Evolutionary conservation across 2,113 vertebrate genomes (phyloP).

Genomic region (Capra hircus): DNA sequence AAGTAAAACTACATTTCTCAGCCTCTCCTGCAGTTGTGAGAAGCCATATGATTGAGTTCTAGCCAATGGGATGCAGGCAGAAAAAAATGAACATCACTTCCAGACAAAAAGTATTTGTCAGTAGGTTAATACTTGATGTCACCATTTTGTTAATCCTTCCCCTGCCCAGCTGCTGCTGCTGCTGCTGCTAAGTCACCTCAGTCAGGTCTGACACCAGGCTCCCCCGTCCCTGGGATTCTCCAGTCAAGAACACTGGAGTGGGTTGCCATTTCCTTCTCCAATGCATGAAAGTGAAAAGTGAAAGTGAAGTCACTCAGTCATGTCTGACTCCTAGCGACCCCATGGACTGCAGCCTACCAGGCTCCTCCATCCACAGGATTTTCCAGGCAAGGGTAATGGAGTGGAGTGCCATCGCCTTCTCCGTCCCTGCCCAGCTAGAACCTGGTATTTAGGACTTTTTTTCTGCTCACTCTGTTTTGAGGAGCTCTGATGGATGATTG

Average conservation of each 20-base stretch:
- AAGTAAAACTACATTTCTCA: background rate
- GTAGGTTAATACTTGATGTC: background rate
- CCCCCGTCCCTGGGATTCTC: too few species aligned
- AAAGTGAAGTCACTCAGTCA: too few species aligned
- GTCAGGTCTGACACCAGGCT: rapidly evolving
- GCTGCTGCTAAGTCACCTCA: too few species aligned
- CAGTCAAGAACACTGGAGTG: too few species aligned
- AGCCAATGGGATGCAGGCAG: background rate
- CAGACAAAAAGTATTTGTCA: background rate
- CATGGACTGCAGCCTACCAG: too few species aligned
- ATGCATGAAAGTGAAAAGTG: too few species aligned
- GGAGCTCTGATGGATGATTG: background rate
- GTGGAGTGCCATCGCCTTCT: too few species aligned
- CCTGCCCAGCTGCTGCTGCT: background rate
- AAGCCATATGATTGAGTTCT: background rate
- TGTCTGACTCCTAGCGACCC: too few species aligned
- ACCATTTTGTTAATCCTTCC: background rate
- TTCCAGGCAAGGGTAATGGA: too few species aligned
- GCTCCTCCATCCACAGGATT: too few species aligned
- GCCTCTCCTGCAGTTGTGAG: background rate
- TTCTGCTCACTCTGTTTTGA: background rate
- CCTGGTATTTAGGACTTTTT: background rate
- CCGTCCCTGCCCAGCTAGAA: background rate
- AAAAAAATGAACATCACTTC: background rate
- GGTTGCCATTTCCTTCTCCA: too few species aligned